A percentile compares a stretch with the other conserved stretches of the same genome.
These are phyloP conservation scores for Siniperca scherzeri DNA, from an alignment of 2,797 vertebrate genomes.

Conservation along the genomic window DNA sequence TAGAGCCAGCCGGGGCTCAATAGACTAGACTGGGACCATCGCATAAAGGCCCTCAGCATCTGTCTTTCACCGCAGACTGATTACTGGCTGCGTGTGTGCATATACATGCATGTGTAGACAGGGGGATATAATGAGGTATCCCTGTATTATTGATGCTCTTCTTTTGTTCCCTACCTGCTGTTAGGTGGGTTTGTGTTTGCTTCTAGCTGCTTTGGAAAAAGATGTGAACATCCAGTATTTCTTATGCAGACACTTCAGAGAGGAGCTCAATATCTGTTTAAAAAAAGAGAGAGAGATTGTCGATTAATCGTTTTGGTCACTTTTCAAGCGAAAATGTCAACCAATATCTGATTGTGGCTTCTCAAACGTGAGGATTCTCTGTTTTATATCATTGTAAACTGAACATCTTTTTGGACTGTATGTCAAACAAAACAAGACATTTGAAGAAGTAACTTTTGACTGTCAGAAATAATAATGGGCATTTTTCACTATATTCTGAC, in stretches of 20 bases:
- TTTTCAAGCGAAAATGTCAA: neutral
- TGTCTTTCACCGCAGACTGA: slow-evolving; percentile 80
- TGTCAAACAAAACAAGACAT: neutral
- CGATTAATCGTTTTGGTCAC: neutral
- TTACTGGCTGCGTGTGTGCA: slow-evolving; percentile 67
- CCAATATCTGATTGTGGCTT: neutral
- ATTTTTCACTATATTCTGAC: neutral
- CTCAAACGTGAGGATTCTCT: neutral
- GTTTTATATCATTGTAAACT: neutral
- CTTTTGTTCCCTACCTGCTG: slow-evolving; percentile 84
- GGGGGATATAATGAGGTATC: slow-evolving; percentile 79
- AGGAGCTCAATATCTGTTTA: neutral
- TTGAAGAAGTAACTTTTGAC: no score
- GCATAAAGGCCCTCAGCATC: slow-evolving; percentile 77
- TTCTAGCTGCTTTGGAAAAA: slow-evolving; percentile 15
- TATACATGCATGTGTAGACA: slow-evolving; percentile 68
- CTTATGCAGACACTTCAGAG: neutral
- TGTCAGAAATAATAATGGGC: no score
- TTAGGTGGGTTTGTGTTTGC: slow-evolving; percentile 61
- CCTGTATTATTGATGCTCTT: slow-evolving; percentile 88
- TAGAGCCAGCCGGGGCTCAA: slow-evolving; percentile 76
- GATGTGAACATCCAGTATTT: neutral
- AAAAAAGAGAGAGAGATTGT: neutral
- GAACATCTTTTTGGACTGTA: neutral
- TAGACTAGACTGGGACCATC: slow-evolving; percentile 65